phyloP scores from a whole-genome alignment of 2,113 vertebrate species.

The Zingel zingel region DNA sequence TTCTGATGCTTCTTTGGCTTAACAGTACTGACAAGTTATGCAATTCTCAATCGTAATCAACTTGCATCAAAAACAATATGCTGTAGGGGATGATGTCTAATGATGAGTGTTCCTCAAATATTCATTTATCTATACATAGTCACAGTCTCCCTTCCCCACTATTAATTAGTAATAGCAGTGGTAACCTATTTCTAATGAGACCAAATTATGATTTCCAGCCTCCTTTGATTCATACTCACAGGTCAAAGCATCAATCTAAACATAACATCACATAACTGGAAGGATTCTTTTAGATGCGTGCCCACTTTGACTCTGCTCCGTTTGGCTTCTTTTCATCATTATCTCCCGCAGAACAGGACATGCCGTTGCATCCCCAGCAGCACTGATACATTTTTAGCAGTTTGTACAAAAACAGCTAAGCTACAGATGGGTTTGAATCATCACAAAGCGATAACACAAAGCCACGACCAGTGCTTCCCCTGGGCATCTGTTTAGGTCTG shows the following conservation, averaged over 20 bases:
- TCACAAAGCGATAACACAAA: conserved; percentile 54
- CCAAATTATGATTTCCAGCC: background rate
- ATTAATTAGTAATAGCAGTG: conserved; percentile 20
- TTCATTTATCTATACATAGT: background rate
- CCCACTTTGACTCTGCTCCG: conserved; percentile 20
- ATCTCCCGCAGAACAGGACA: conserved; percentile 59
- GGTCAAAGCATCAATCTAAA: conserved; percentile 30
- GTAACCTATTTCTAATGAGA: conserved; percentile 3
- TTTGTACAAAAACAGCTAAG: conserved; percentile 48
- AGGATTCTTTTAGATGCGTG: conserved; percentile 20
- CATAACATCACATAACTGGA: conserved; percentile 18
- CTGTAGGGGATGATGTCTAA: conserved; percentile 17
- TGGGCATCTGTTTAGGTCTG: conserved; percentile 56
- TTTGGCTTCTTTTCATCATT: conserved; percentile 45
- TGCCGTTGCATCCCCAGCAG: conserved; percentile 49
- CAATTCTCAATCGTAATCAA: conserved; percentile 24
- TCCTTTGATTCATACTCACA: conserved; percentile 28
- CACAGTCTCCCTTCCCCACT: conserved; percentile 6
- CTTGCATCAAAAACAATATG: background rate
- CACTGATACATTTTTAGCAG: conserved; percentile 56
- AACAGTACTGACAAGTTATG: conserved; percentile 4
- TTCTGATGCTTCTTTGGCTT: conserved; percentile 5
- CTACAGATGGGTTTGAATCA: conserved; percentile 51
- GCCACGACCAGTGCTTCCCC: conserved; percentile 23
- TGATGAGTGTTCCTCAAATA: conserved; percentile 11